Conservation (phyloP, 2,113 vertebrate genomes). For the Phyllostomus hastatus region DNA sequence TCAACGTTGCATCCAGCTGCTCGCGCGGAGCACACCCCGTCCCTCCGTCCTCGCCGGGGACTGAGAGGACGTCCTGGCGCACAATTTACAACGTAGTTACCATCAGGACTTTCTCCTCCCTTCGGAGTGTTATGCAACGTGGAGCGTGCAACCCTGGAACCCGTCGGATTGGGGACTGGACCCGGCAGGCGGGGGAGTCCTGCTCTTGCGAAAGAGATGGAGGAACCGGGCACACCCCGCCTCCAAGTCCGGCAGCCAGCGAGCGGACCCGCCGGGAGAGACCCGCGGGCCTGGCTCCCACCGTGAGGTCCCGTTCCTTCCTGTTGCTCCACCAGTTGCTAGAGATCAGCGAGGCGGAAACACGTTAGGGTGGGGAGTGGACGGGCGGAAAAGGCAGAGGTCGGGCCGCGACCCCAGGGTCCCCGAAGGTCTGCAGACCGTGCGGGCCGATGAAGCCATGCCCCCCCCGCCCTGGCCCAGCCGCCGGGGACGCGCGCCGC, state of each 20-base stretch:
- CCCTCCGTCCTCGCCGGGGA: background rate
- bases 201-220: background rate
- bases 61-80: background rate
- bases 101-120: constrained; percentile 30
- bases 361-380: background rate
- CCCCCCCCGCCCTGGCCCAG: background rate
- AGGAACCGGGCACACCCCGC: background rate
- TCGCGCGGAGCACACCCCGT: background rate
- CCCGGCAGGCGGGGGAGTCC: background rate
- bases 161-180: background rate
- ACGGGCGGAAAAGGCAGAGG: constrained; percentile 34
- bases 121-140: background rate
- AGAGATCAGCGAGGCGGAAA: constrained; percentile 81
- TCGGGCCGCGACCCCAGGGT: background rate
- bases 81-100: constrained; percentile 14
- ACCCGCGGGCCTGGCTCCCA: background rate
- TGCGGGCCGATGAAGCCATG: background rate
- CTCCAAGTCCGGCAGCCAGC: background rate
- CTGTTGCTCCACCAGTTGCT: constrained; percentile 78
- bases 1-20: background rate
- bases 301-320: constrained; percentile 64
- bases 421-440: background rate
- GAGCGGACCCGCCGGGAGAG: background rate
- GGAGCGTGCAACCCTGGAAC: background rate
- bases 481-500: background rate